Percentiles rank a stretch among this genome's conserved stretches.
phyloP scores from a whole-genome alignment of 2,113 vertebrate genomes.

The Mesocricetus auratus region DNA sequence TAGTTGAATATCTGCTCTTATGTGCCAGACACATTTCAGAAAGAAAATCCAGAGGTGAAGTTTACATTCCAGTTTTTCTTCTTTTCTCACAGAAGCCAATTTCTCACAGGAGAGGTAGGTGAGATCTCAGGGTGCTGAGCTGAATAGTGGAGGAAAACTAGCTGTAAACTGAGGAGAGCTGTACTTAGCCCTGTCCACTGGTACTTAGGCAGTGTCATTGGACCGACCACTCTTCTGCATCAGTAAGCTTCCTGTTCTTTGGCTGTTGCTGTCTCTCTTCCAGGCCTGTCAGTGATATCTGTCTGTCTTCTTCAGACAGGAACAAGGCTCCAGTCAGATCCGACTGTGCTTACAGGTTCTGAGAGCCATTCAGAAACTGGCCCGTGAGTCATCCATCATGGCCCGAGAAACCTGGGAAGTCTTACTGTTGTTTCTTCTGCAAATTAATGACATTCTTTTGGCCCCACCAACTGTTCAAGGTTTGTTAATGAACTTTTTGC shows the following conservation, averaged over 20 bases:
- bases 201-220: background rate
- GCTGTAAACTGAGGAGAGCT: constrained; percentile 31
- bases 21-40: constrained; percentile 7
- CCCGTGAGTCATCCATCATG: constrained; percentile 94
- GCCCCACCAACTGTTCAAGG: constrained; percentile 95
- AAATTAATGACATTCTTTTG: constrained; percentile 96
- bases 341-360: constrained; percentile 96
- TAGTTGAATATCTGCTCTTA: background rate
- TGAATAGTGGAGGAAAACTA: background rate
- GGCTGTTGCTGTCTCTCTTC: constrained; percentile 55
- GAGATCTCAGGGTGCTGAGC: background rate
- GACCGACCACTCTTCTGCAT: background rate
- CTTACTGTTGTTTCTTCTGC: constrained; percentile 95
- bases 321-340: constrained; percentile 93
- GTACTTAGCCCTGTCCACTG: background rate
- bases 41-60: constrained; percentile 35
- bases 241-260: constrained; percentile 47
- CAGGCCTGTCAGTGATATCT: constrained; percentile 71
- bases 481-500: constrained; percentile 79
- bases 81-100: background rate
- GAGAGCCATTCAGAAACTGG: constrained; percentile 96
- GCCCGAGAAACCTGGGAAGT: constrained; percentile 98
- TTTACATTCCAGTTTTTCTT: background rate
- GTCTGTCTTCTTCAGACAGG: constrained; percentile 89
- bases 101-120: background rate